phyloP scores from a whole-genome alignment of 2,797 vertebrate species.

The Bovichtus variegatus region DNA sequence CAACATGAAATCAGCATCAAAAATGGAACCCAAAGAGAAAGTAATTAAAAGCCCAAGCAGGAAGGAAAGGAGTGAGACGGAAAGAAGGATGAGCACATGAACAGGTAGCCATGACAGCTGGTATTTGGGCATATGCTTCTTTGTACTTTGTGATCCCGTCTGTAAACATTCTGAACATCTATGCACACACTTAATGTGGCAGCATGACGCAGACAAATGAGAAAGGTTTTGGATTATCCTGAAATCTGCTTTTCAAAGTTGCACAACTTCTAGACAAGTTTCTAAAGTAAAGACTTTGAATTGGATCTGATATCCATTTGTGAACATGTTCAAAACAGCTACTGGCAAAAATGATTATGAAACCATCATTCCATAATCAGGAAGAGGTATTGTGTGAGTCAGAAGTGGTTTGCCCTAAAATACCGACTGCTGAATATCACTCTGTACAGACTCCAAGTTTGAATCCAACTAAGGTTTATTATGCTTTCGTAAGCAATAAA shows the following conservation, averaged over 20 bases:
- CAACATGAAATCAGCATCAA: not conserved
- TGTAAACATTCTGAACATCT: slow-evolving; percentile 6
- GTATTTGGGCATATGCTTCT: slow-evolving; percentile 5
- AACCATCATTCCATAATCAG: not conserved
- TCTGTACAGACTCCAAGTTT: slow-evolving; percentile 14
- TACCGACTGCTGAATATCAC: not conserved
- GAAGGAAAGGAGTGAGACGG: not conserved
- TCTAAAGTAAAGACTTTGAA: not conserved
- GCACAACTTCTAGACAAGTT: slow-evolving; percentile 20
- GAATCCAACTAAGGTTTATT: slow-evolving; percentile 15
- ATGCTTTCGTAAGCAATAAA: not conserved
- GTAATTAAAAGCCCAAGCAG: not conserved
- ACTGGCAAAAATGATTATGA: not conserved
- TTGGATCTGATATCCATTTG: slow-evolving; percentile 6
- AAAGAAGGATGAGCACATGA: not conserved
- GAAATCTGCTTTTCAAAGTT: slow-evolving; percentile 28
- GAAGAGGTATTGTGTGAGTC: not conserved
- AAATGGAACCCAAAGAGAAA: not conserved
- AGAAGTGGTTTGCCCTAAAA: not conserved
- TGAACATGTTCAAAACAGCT: slow-evolving; percentile 31
- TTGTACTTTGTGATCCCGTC: slow-evolving; percentile 10
- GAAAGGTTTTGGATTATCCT: not conserved
- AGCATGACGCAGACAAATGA: not conserved
- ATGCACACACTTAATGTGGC: not conserved
- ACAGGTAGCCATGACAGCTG: slow-evolving; percentile 10